Evolutionary conservation across 1,140 invertebrate species (phyloP).

Genomic region (Drosophila sp.): DNA sequence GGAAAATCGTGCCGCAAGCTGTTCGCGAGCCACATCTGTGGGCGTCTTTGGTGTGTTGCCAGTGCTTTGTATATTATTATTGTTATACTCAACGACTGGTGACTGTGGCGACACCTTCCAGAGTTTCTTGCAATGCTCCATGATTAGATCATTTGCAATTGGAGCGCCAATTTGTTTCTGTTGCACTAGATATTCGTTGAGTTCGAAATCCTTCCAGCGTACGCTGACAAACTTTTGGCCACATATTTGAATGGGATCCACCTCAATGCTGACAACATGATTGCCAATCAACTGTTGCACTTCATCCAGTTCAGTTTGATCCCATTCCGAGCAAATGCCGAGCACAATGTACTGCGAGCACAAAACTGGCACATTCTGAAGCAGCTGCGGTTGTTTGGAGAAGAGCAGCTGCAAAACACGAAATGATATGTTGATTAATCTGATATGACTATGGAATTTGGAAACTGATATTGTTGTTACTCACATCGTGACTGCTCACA

Average conservation of each 20-base stretch:
- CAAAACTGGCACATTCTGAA: constrained; percentile 67
- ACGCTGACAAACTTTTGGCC: constrained; percentile 74
- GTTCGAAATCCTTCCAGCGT: constrained; percentile 77
- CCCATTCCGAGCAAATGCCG: constrained; percentile 77
- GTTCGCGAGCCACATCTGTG: constrained; percentile 66
- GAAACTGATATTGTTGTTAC: constrained; percentile 14
- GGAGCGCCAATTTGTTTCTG: constrained; percentile 76
- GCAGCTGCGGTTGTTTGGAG: constrained; percentile 67
- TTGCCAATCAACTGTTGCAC: constrained; percentile 63
- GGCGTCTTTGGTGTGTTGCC: constrained; percentile 51
- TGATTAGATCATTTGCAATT: constrained; percentile 62
- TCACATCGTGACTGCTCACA: constrained; percentile 73
- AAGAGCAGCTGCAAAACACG: constrained; percentile 64
- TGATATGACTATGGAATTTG: neutral
- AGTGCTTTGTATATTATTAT: constrained; percentile 45
- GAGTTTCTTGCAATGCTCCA: constrained; percentile 74
- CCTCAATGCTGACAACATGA: constrained; percentile 59
- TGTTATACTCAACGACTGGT: constrained; percentile 53
- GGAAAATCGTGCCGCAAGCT: constrained; percentile 63
- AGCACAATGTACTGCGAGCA: constrained; percentile 74
- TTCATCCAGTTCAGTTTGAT: constrained; percentile 52
- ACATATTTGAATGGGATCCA: constrained; percentile 61
- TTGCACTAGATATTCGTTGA: constrained; percentile 72
- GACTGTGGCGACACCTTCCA: constrained; percentile 60
- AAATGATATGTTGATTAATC: constrained; percentile 1